Base-by-base conservation (phyloP, 2,888 invertebrate species). In the Lasioglossum vierecki region DNA sequence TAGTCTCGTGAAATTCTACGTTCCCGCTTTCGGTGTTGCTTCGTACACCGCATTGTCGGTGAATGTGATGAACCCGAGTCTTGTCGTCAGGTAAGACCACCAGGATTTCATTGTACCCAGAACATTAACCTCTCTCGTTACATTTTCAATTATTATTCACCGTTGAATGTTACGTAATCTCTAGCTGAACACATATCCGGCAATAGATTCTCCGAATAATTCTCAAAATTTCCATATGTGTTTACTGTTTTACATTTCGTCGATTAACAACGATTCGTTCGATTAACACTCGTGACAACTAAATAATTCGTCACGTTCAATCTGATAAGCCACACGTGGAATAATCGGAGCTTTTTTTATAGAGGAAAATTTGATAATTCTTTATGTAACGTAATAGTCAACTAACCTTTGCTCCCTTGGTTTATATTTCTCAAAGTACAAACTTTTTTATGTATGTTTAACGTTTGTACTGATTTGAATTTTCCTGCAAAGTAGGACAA, bases 1-100 rank as follows among this genome's bases (percentile, higher is more conserved):
- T 89, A 98, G 97, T 95, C 95, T 98, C 83, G 95, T 97, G 46
- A 97, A 96, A 95, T 97, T 97, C 94, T 98, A 98, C 95, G 96
- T 97, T 91, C 98, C 98, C 68, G 94, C 97, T 79, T 97, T 97
- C 95, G 98, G 98, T 73, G 96, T 97, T 76, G 96, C 96, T 85
- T 97, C 97, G 94, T 98, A 98, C 95, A 97, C 97, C 92, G 97
- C 97, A 63, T 96, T 98, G 77, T 97, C 98, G 73, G 96, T 98
- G 74, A 97, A 97, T 95, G 97, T 98, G 78, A 98, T 98, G 97
- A 98, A 98, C 93, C 98, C 98, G 5, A 96, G 96, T 88, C 95
- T 98, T 90, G 96, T 97, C 92, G 96, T 97, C 91, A 97, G 97
- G 97, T 97, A 95, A 94, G 76, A 79, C 68, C 35, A 11, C 0